phyloP scores from a whole-genome alignment of 2,888 invertebrate genomes.

The Epinotia bilunana region DNA sequence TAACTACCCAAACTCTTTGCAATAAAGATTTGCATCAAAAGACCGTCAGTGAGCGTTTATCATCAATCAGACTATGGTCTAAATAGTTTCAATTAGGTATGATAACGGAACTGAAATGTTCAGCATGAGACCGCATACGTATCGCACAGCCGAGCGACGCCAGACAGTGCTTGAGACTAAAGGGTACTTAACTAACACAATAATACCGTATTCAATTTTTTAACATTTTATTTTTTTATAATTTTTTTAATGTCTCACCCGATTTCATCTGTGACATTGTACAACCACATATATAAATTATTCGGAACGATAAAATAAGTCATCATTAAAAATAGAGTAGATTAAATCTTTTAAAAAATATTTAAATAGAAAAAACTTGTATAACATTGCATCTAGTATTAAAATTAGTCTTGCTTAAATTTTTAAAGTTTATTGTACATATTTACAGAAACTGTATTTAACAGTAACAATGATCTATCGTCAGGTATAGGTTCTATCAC shows the following conservation, averaged over 20 bases:
- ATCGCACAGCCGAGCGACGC: constrained; percentile 65
- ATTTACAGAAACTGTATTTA: constrained; percentile 82
- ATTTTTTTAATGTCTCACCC: constrained; percentile 81
- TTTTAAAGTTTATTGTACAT: constrained; percentile 80
- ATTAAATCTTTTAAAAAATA: constrained; percentile 83
- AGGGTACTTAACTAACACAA: constrained; percentile 68
- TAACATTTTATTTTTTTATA: constrained; percentile 81
- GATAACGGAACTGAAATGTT: constrained; percentile 62
- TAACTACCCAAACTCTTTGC: not conserved
- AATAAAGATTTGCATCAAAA: not conserved
- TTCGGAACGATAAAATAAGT: constrained; percentile 83
- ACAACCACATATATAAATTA: constrained; percentile 84
- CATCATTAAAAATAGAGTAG: constrained; percentile 82
- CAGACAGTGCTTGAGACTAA: constrained; percentile 68
- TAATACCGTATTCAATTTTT: constrained; percentile 77
- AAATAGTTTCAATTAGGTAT: constrained; percentile 12
- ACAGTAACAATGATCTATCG: constrained; percentile 84
- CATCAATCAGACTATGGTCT: constrained; percentile 1
- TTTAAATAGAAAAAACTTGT: constrained; percentile 82
- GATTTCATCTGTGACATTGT: constrained; percentile 79
- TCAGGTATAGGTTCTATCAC: constrained; percentile 84
- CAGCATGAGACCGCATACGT: constrained; percentile 66
- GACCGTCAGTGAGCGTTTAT: not conserved
- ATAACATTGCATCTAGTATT: constrained; percentile 83
- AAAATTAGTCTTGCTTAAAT: constrained; percentile 77